Evolutionary conservation across 2,113 vertebrate species (phyloP).

Genomic region (Gobio gobio): DNA sequence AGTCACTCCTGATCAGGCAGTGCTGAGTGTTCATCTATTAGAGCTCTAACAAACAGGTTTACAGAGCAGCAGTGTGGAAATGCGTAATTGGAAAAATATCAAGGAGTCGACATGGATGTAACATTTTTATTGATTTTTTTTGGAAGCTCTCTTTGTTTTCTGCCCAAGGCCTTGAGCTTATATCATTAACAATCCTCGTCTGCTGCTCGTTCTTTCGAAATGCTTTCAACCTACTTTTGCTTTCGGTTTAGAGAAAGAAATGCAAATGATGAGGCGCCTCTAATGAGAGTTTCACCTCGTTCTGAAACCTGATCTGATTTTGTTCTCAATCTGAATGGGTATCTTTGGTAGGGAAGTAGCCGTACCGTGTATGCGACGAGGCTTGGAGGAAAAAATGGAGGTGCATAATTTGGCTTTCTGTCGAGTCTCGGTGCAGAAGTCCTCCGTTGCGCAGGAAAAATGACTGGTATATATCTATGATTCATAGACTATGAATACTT

Average conservation of each 20-base stretch:
- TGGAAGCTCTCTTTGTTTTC: conserved; percentile 63
- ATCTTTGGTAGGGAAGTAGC: too few relatives aligned
- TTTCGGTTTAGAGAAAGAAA: background rate
- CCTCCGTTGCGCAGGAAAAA: too few relatives aligned
- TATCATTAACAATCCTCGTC: conserved; percentile 40
- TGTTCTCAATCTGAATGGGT: too few relatives aligned
- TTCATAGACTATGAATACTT: too few relatives aligned
- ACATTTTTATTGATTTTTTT: conserved; percentile 76
- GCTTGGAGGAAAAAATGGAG: too few relatives aligned
- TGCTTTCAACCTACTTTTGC: background rate
- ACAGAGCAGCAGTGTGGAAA: conserved; percentile 78
- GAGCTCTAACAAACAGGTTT: conserved; percentile 79
- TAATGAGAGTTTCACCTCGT: background rate
- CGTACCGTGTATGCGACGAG: too few relatives aligned
- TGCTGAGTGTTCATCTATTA: conserved; percentile 78
- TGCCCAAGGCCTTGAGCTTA: conserved; percentile 55
- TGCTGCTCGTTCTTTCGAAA: background rate
- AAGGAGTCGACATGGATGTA: conserved; percentile 77
- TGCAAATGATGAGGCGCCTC: background rate
- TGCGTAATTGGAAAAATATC: conserved; percentile 84
- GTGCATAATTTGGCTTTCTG: too few relatives aligned
- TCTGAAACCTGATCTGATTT: background rate
- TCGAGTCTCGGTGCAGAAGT: too few relatives aligned
- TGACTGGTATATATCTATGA: too few relatives aligned
- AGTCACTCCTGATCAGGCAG: conserved; percentile 71